A percentile compares a stretch with the other conserved stretches of the same genome.
phyloP scores from a whole-genome alignment of 2,888 invertebrate genomes.

The Tetragonisca angustula region DNA sequence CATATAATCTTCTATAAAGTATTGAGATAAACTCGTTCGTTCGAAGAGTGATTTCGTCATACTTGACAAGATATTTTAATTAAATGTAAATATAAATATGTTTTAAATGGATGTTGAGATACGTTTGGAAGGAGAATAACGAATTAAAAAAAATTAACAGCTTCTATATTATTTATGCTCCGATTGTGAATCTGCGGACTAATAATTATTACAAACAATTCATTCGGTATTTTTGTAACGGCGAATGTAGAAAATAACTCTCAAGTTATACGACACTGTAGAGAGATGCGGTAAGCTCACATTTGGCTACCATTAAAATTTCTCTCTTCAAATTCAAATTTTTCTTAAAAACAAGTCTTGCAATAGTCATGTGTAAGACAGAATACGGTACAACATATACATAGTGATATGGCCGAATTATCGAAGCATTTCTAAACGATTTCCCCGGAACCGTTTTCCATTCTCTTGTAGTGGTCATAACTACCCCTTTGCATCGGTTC shows the following conservation, averaged over 20 bases:
- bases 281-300: too few species aligned
- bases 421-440: constrained; percentile 44
- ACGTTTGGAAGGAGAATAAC: neutral
- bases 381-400: neutral
- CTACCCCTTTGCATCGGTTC: constrained; percentile 31
- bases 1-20: too few species aligned
- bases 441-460: constrained; percentile 31
- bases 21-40: too few species aligned
- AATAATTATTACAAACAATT: too few species aligned
- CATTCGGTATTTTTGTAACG: too few species aligned
- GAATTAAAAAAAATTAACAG: neutral
- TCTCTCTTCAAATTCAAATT: neutral
- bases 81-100: too few species aligned
- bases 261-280: too few species aligned
- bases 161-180: neutral
- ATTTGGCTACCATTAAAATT: neutral
- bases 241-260: too few species aligned
- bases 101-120: neutral
- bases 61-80: neutral
- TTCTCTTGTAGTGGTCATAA: neutral
- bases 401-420: constrained; percentile 1
- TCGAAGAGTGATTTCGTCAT: too few species aligned
- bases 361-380: too few species aligned
- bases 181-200: too few species aligned
- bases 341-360: neutral